A percentile compares a stretch with the other conserved stretches of the same genome.
phyloP scores from a whole-genome alignment of 2,113 vertebrate species.

The Aphyosemion australe region DNA sequence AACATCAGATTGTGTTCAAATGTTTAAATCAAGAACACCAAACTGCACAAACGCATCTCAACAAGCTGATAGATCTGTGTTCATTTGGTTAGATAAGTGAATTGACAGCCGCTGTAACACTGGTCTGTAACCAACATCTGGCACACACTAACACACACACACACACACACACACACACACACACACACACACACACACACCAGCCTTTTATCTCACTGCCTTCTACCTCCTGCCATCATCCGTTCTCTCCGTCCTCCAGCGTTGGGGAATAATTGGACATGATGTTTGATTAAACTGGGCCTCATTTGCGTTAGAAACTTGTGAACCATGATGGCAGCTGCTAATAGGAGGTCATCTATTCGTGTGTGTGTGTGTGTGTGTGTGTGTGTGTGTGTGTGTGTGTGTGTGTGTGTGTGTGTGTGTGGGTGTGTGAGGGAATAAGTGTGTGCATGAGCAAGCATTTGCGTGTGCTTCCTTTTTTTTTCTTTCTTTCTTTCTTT shows the following conservation, averaged over 20 bases:
- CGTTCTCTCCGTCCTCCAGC: conserved; percentile 26
- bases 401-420: conserved; percentile 12
- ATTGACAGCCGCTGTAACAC: too few species aligned
- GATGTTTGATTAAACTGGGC: conserved; percentile 56
- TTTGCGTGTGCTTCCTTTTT: conserved; percentile 38
- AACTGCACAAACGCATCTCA: background rate
- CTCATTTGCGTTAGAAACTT: conserved; percentile 29
- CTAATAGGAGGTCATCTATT: conserved; percentile 36
- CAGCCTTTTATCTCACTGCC: conserved; percentile 40
- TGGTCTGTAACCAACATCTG: conserved; percentile 41
- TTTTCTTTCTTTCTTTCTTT: conserved; percentile 6
- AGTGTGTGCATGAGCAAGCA: conserved; percentile 24
- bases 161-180: too few species aligned
- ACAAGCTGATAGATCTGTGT: too few species aligned
- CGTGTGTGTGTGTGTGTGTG: conserved; percentile 16
- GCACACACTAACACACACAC: background rate
- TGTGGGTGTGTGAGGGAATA: conserved; percentile 1
- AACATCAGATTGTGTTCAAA: background rate
- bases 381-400: conserved; percentile 18
- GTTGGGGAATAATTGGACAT: conserved; percentile 33
- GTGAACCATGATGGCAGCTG: conserved; percentile 48
- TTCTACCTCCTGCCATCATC: conserved; percentile 26
- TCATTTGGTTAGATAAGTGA: too few species aligned
- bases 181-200: conserved; percentile 1
- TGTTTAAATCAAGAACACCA: background rate